Percentiles rank a stretch among this genome's conserved stretches.
Conservation (phyloP, 2,888 invertebrate species). For the Dichetophora obliterata region DNA sequence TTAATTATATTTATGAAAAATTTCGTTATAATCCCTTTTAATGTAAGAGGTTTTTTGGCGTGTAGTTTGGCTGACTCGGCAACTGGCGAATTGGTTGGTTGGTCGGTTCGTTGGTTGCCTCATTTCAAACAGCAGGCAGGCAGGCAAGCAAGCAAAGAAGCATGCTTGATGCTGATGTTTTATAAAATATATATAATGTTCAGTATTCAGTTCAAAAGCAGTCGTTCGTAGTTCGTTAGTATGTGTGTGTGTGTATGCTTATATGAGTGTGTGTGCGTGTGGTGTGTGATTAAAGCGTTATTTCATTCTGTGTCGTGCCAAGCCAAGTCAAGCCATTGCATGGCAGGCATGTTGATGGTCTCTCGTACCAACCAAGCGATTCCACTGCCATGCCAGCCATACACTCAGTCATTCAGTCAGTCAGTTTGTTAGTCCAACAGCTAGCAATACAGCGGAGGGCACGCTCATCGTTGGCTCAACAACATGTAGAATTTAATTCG, state of each 20-base stretch:
- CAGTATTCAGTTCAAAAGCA: conserved; percentile 34
- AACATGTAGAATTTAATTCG: conserved; percentile 10
- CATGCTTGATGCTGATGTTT: conserved; percentile 13
- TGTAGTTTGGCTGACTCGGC: neutral
- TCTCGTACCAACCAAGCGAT: conserved; percentile 11
- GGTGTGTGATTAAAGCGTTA: conserved; percentile 28
- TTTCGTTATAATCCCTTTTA: neutral
- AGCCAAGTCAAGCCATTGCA: conserved; percentile 21
- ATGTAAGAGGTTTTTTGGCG: neutral
- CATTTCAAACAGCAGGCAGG: conserved; percentile 11
- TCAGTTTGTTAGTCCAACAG: neutral
- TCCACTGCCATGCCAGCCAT: conserved; percentile 1
- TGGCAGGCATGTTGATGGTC: neutral
- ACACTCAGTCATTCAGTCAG: neutral
- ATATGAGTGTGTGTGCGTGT: conserved; percentile 24
- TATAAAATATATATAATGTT: conserved; percentile 28
- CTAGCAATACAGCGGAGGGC: neutral
- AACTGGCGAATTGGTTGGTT: neutral
- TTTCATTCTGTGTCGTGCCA: conserved; percentile 28
- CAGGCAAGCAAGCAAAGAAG: neutral
- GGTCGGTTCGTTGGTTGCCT: conserved; percentile 8
- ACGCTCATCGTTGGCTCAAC: neutral
- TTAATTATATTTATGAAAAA: neutral
- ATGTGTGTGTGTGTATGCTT: conserved; percentile 38
- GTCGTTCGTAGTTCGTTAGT: conserved; percentile 52